Conservation (phyloP, 1,140 invertebrate genomes). For the Andrena cerasifolii region DNA sequence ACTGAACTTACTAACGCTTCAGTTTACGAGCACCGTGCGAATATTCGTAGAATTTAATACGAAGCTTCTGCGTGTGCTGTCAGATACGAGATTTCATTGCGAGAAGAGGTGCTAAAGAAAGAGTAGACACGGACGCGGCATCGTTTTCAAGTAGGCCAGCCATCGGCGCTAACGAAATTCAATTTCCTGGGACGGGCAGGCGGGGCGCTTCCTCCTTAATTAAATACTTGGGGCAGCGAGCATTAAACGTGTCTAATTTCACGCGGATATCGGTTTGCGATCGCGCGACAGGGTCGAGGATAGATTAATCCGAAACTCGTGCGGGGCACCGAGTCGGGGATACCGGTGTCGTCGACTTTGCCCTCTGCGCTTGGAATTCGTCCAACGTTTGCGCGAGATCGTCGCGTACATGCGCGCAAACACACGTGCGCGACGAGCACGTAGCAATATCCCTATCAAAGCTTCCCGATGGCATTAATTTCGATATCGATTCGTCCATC, state of each 20-base stretch:
- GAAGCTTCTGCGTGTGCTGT: too few relatives aligned
- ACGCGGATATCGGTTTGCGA: neutral
- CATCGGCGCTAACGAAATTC: neutral
- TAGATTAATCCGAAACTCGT: slow-evolving; percentile 42
- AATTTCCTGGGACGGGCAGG: too few relatives aligned
- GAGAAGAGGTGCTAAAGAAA: too few relatives aligned
- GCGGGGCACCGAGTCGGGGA: slow-evolving; percentile 10
- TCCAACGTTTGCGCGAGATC: slow-evolving; percentile 36
- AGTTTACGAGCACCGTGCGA: too few relatives aligned
- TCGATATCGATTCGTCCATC: slow-evolving; percentile 32
- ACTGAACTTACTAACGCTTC: too few relatives aligned
- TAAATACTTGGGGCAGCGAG: neutral
- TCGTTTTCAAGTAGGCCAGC: too few relatives aligned
- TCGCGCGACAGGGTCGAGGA: neutral
- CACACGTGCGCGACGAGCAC: neutral
- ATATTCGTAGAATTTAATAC: too few relatives aligned
- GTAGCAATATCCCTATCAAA: slow-evolving; percentile 44
- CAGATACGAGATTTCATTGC: too few relatives aligned
- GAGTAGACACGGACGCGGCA: too few relatives aligned
- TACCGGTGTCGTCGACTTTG: slow-evolving; percentile 22
- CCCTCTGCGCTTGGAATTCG: slow-evolving; percentile 10
- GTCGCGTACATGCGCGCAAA: neutral
- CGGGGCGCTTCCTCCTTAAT: too few relatives aligned
- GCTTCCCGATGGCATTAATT: slow-evolving; percentile 49
- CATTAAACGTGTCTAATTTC: neutral